A percentile compares a stretch with the other conserved stretches of the same genome.
Evolutionary conservation across 2,797 vertebrate species (phyloP).

Genomic region (Lerista edwardsae): DNA sequence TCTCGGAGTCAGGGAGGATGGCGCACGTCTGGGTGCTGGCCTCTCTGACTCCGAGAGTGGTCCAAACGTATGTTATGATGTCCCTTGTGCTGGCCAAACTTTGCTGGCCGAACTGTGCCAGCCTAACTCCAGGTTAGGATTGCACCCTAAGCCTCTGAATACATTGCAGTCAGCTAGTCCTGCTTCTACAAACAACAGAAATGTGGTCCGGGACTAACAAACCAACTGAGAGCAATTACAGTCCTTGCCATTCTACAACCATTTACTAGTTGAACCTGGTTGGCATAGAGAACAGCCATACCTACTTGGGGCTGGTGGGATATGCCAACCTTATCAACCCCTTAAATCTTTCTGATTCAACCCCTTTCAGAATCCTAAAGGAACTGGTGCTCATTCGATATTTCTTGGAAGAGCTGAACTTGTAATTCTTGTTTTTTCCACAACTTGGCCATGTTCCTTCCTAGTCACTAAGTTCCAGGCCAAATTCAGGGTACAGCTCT

Average conservation of each 20-base stretch:
- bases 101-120: too few relatives aligned
- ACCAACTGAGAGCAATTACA: neutral
- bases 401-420: neutral
- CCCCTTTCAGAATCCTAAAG: neutral
- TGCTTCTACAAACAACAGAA: neutral
- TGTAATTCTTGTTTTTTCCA: neutral
- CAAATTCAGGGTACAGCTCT: constrained; percentile 90
- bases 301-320: too few relatives aligned
- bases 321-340: neutral
- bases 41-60: too few relatives aligned
- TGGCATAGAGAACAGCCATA: neutral
- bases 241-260: neutral
- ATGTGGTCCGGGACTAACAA: fast-evolving
- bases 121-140: too few relatives aligned
- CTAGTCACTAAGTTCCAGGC: constrained; percentile 88
- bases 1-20: too few relatives aligned
- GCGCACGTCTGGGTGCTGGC: too few relatives aligned
- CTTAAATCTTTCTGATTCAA: too few relatives aligned
- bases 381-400: neutral
- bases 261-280: neutral
- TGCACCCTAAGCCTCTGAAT: neutral
- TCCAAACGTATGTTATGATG: too few relatives aligned
- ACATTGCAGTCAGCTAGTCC: neutral
- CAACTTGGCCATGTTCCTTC: neutral
- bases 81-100: too few relatives aligned